Evolutionary conservation across 2,113 vertebrate genomes (phyloP), one percentile per base, ranked within the genome.

Genomic region (Ctenodactylus gundi): DNA sequence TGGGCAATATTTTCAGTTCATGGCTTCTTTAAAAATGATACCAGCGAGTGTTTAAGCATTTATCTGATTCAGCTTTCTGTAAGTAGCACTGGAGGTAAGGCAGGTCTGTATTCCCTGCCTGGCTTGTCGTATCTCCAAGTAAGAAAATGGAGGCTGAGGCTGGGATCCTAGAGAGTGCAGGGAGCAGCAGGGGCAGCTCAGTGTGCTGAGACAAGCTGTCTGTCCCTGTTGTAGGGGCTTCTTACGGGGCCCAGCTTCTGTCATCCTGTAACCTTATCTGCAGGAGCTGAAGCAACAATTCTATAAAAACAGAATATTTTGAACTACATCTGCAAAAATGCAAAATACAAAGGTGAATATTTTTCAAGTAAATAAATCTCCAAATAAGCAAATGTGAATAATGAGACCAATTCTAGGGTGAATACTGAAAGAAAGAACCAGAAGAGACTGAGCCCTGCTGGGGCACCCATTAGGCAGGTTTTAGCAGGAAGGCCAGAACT

Each of bases 161-260:
- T 91, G 44, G 53, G 7, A 51, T 93, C 89, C 55, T 21, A 57
- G 65, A 51, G 53, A 94, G 39, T 12, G 0, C 34, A 21, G 29
- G 60, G 55, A 86, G 17, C 34, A 36, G n/a, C 58, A 62, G 46
- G 49, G 89, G 20, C 46, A 72, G 20, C 34, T 36, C 14, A 18
- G 46, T 46, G 36, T 1, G 7, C 65, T 83, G 73, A 51, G 51
- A 57, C 39, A 25, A 82, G 21, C 46, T 60, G 58, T 57, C 85
- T 81, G 49, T 60, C 64, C 65, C 64, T 67, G 29, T 51, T 36
- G 46, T 62, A 85, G 39, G 1, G n/a, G 34, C 58, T 94, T 31
- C 85, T 92, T 60, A 78, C 49, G 27, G 92, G 91, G 49, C 70
- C 76, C 85, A 84, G 49, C n/a, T 85, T 62, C 70, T 94, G 34